Conservation (phyloP, 2,113 vertebrate species). For the Alces alces region DNA sequence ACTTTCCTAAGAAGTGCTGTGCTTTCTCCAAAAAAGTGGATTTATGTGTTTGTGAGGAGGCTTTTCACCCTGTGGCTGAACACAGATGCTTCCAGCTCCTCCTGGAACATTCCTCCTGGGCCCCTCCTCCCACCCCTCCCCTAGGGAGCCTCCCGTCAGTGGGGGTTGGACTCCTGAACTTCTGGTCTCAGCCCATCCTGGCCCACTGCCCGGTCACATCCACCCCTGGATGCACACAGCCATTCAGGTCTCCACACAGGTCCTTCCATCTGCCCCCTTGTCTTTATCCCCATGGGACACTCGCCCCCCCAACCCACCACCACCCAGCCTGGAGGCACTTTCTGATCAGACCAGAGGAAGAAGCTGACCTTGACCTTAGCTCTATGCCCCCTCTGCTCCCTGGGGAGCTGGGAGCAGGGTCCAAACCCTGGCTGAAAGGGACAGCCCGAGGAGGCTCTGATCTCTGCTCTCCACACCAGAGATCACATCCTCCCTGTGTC, state of each 20-base stretch:
- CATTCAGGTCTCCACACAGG: rapidly evolving
- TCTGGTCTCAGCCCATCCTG: neutral
- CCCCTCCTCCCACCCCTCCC: neutral
- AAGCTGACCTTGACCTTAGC: neutral
- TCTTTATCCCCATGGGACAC: neutral
- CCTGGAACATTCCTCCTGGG: neutral
- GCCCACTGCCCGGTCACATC: neutral
- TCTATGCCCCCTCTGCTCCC: neutral
- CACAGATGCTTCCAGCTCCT: neutral
- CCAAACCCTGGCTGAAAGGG: neutral
- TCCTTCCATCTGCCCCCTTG: rapidly evolving
- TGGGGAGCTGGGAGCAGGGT: too few species aligned
- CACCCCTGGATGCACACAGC: rapidly evolving
- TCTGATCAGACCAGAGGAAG: neutral
- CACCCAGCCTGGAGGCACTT: rapidly evolving
- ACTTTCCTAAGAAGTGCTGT: neutral
- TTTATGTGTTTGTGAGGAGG: neutral
- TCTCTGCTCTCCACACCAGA: neutral
- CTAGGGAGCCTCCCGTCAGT: rapidly evolving
- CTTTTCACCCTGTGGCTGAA: neutral
- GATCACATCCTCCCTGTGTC: neutral
- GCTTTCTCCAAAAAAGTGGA: neutral
- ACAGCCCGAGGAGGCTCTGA: neutral
- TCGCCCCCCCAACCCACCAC: rapidly evolving
- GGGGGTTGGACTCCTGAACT: neutral